Conservation (phyloP, 2,888 invertebrate species). For the Choristoneura rosaceana region DNA sequence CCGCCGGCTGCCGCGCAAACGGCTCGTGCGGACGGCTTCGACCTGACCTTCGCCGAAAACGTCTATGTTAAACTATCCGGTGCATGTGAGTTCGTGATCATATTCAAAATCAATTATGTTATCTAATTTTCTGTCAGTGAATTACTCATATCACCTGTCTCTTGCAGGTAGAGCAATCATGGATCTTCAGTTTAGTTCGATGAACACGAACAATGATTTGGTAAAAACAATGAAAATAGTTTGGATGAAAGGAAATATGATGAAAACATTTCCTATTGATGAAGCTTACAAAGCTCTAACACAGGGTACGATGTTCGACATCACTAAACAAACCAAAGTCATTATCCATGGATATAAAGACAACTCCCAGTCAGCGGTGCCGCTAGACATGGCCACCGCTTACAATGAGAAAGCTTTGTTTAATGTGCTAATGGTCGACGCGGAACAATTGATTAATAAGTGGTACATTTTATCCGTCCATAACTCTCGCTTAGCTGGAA, state of each 20-base stretch:
- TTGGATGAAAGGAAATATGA: constrained; percentile 61
- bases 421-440: constrained; percentile 78
- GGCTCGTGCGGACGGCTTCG: constrained; percentile 47
- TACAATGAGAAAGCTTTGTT: constrained; percentile 78
- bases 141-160: constrained; percentile 41
- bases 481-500: constrained; percentile 79
- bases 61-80: constrained; percentile 75
- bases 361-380: constrained; percentile 74
- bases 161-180: constrained; percentile 78
- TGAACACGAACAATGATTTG: constrained; percentile 65
- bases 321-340: constrained; percentile 78
- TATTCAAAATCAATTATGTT: constrained; percentile 44
- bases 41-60: constrained; percentile 74
- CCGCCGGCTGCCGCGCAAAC: constrained; percentile 50
- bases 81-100: constrained; percentile 73
- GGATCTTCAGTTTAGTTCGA: constrained; percentile 69
- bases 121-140: constrained; percentile 30
- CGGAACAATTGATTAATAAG: constrained; percentile 75
- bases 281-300: constrained; percentile 69
- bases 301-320: constrained; percentile 69
- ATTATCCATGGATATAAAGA: constrained; percentile 81
- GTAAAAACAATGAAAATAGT: constrained; percentile 75
- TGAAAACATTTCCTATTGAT: constrained; percentile 68
- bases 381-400: constrained; percentile 72
- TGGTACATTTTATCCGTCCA: constrained; percentile 77